Evolutionary conservation across 2,113 vertebrate species (phyloP).

Genomic region (Anthoscopus minutus): DNA sequence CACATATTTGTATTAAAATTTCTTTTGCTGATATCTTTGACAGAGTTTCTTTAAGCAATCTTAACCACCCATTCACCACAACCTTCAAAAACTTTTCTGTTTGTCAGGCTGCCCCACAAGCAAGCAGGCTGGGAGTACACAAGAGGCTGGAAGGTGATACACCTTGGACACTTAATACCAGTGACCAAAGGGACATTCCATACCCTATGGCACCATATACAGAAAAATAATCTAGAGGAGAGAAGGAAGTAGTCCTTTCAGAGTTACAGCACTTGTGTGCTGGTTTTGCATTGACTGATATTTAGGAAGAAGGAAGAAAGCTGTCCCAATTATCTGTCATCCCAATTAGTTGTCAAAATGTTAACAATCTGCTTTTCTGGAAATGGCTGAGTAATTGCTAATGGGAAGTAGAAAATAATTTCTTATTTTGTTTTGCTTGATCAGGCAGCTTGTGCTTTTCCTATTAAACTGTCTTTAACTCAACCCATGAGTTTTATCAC

Average conservation of each 20-base stretch:
- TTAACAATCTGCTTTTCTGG: neutral
- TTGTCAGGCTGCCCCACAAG: rapidly evolving
- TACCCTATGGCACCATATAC: neutral
- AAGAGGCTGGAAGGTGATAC: rapidly evolving
- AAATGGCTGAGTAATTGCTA: neutral
- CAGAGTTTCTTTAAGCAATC: neutral
- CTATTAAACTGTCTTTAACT: neutral
- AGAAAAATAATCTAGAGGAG: neutral
- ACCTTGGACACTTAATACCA: neutral
- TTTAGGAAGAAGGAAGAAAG: no score
- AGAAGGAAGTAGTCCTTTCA: neutral
- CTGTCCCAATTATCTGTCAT: neutral
- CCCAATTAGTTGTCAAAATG: neutral
- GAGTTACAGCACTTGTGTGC: rapidly evolving
- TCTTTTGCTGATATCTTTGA: neutral
- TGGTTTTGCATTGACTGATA: no score
- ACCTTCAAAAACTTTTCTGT: neutral
- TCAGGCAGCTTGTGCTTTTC: neutral
- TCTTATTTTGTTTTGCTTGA: neutral
- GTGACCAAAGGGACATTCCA: neutral
- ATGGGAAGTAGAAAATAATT: neutral
- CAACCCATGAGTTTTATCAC: neutral
- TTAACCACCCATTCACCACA: neutral
- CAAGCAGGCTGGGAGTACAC: neutral
- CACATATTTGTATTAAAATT: neutral